Evolutionary conservation across 2,888 invertebrate species (phyloP).

Genomic region (Oscheius sp.): DNA sequence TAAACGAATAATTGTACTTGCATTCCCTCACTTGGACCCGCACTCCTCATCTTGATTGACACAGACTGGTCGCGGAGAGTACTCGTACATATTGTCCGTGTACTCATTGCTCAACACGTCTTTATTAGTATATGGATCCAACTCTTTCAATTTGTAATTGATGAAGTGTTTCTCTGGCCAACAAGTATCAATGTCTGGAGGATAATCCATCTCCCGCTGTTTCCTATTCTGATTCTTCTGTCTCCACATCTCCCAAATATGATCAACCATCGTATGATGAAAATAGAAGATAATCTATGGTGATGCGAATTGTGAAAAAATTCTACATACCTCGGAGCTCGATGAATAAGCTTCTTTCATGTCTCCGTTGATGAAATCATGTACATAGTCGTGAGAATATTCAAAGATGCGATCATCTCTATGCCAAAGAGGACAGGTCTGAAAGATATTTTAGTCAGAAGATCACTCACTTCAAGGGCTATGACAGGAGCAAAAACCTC

Average conservation of each 20-base stretch:
- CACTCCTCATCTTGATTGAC: not conserved
- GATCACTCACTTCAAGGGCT: conserved; percentile 34
- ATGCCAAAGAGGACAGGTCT: conserved; percentile 36
- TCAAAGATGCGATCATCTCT: conserved; percentile 50
- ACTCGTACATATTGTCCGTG: conserved; percentile 51
- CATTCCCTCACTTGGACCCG: not conserved
- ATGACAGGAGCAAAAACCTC: conserved; percentile 46
- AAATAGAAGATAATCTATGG: conserved; percentile 69
- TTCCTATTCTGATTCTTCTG: conserved; percentile 38
- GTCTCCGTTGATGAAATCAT: conserved; percentile 49
- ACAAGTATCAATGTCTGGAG: conserved; percentile 5
- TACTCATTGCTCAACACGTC: conserved; percentile 50
- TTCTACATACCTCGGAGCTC: not conserved
- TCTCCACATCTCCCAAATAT: conserved; percentile 68
- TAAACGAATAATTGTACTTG: conserved; percentile 10
- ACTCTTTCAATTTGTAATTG: conserved; percentile 3
- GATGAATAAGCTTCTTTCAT: conserved; percentile 20
- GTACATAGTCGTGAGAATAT: conserved; percentile 54
- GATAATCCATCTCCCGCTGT: conserved; percentile 13
- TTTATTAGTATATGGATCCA: conserved; percentile 38
- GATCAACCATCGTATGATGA: conserved; percentile 59
- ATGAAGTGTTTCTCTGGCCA: conserved; percentile 15
- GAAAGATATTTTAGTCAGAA: not conserved
- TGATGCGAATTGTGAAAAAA: not conserved
- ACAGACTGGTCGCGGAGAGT: conserved; percentile 45